Evolutionary conservation across 2,888 invertebrate species (phyloP).

Genomic region (Drepanosiphum platanoidis): DNA sequence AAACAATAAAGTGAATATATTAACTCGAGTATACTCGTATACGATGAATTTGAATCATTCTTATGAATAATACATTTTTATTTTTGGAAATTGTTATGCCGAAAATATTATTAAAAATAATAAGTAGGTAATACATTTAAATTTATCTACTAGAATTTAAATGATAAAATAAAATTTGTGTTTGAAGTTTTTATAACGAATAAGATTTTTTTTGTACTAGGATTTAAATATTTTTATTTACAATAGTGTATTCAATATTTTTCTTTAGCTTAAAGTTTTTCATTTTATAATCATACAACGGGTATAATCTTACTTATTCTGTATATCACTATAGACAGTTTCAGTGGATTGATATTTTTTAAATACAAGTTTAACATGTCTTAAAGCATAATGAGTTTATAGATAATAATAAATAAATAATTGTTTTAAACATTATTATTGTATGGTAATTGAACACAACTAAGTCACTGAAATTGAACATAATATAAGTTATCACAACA

Average conservation of each 20-base stretch:
- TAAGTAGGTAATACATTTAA: too few species aligned
- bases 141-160: neutral
- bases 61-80: conserved; percentile 22
- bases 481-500: neutral
- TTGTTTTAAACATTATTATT: neutral
- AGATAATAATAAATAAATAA: neutral
- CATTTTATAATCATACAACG: neutral
- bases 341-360: neutral
- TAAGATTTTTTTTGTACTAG: too few species aligned
- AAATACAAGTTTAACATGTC: too few species aligned
- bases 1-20: conserved; percentile 20
- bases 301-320: too few species aligned
- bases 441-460: too few species aligned
- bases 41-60: conserved; percentile 10
- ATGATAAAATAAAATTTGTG: neutral
- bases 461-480: neutral
- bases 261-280: neutral
- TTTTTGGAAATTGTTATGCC: neutral
- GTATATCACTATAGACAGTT: neutral
- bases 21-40: neutral
- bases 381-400: too few species aligned
- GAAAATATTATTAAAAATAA: neutral
- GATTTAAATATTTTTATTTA: too few species aligned
- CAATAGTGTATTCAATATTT: too few species aligned
- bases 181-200: too few species aligned